These are phyloP conservation scores for Belonocnema kinseyi DNA, from an alignment of 1,140 invertebrate genomes.

Conservation along the genomic window DNA sequence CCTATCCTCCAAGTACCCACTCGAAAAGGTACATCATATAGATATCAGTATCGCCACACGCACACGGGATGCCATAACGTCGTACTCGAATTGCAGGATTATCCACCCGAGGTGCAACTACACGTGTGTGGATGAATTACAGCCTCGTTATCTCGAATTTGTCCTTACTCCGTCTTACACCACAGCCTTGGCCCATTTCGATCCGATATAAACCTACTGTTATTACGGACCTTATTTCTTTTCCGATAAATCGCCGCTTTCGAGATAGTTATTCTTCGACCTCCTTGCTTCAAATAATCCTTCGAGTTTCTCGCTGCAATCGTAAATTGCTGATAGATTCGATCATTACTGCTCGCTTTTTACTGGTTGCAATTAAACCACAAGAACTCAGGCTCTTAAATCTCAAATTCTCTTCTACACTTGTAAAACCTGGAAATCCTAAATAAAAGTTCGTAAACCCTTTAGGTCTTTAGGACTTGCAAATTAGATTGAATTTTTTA, in stretches of 20 bases:
- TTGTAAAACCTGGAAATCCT: too few species aligned
- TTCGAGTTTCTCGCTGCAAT: background rate
- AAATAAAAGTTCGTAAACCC: too few species aligned
- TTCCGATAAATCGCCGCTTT: slow-evolving; percentile 28
- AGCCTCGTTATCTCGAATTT: background rate
- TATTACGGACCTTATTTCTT: background rate
- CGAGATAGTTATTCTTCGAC: slow-evolving; percentile 21
- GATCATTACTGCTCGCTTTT: too few species aligned
- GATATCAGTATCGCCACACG: slow-evolving; percentile 35
- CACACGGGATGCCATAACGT: slow-evolving; percentile 43
- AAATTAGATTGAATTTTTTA: too few species aligned
- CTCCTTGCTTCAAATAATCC: slow-evolving; percentile 10
- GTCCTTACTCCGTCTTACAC: slow-evolving; percentile 8
- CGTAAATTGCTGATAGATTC: too few species aligned
- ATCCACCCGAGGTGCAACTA: slow-evolving; percentile 32
- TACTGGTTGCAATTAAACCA: too few species aligned
- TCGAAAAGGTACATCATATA: slow-evolving; percentile 33
- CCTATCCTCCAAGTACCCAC: slow-evolving; percentile 37
- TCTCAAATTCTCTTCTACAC: too few species aligned
- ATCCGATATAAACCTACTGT: background rate
- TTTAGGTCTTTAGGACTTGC: too few species aligned
- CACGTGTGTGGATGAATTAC: slow-evolving; percentile 1
- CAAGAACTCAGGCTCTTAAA: too few species aligned
- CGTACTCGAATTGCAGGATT: slow-evolving; percentile 48
- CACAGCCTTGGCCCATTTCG: slow-evolving; percentile 10